Base-by-base conservation (phyloP, 2,888 invertebrate species). In the Pristionchus entomophagus region DNA sequence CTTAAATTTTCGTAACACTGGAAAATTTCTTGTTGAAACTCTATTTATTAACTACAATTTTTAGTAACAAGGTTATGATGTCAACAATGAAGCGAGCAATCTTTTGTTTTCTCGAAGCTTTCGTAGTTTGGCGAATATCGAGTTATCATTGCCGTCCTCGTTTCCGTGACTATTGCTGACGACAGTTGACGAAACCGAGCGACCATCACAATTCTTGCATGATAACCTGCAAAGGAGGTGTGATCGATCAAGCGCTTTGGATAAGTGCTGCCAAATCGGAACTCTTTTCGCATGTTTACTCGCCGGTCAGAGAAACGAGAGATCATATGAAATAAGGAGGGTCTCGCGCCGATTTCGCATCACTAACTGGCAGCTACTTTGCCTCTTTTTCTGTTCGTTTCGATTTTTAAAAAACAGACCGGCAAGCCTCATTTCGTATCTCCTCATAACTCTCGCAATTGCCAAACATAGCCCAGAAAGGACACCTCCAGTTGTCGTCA, bases 401-500 rank as follows among this genome's bases (percentile, higher is more conserved):
- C 8, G n/a, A 5, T 56, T 5, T 14, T 56, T 22, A 56, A 56
- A 22, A 6, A 56, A n/a, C 29, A 0, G 10, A 84, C 84, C 84
- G 45, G 53, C 84, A 84, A 0, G 77, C 77, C 35, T 35, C 45
- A n/a, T 73, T 38, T 17, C 91, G 85, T 41, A 91, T 88, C 69
- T 88, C 88, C 81, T 90, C 91, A 56, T 88, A 89, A n/a, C 88
- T 87, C 41, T 90, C 89, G 85, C 93, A 93, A 86, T 92, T 91
- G 29, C 89, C 89, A 86, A 93, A 92, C 22, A 93, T 87, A 1
- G 88, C 88, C 92, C 91, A 93, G 88, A 92, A 92, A 8, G 88
- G 86, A 86, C 93, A 93, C 49, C 93, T 83, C 93, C 93, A 93
- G 49, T 92, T 93, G 19, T 90, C 86, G 87, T 93, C 92, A 56